Evolutionary conservation across 2,113 vertebrate species (phyloP).

Genomic region (Neomonachus schauinslandi): DNA sequence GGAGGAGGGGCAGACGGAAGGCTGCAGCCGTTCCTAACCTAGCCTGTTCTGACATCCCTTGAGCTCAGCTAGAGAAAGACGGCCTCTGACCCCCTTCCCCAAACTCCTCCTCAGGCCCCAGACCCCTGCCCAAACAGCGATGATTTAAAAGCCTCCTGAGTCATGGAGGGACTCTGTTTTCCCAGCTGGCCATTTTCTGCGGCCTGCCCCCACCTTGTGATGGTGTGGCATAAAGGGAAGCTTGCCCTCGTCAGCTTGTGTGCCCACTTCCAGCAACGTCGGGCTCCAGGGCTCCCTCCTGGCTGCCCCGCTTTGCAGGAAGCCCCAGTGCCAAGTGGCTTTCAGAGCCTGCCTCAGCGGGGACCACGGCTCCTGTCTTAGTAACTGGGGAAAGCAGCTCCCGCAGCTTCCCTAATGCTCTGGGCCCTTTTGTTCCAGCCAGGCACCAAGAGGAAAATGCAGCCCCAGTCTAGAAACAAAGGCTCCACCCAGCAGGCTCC

Average conservation of each 20-base stretch:
- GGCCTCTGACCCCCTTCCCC: neutral
- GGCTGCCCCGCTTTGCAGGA: neutral
- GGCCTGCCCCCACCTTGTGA: neutral
- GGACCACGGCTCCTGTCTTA: neutral
- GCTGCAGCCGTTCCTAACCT: too few species aligned
- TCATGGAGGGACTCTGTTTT: neutral
- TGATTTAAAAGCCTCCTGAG: neutral
- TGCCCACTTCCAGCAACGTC: neutral
- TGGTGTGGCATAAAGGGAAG: accelerated
- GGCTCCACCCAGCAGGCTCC: neutral
- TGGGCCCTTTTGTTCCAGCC: neutral
- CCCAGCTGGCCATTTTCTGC: neutral
- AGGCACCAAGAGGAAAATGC: neutral
- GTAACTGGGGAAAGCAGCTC: accelerated
- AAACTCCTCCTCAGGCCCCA: neutral
- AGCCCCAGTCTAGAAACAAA: neutral
- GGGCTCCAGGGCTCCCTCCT: neutral
- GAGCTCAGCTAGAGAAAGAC: neutral
- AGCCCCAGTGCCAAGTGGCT: neutral
- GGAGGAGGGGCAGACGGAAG: accelerated
- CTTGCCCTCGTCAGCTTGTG: too few species aligned
- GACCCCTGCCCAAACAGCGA: neutral
- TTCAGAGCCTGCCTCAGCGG: neutral
- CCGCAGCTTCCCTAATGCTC: neutral
- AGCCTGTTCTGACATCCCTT: neutral